Base-by-base conservation (phyloP, 2,888 invertebrate species). In the Cataglyphis albicans region DNA sequence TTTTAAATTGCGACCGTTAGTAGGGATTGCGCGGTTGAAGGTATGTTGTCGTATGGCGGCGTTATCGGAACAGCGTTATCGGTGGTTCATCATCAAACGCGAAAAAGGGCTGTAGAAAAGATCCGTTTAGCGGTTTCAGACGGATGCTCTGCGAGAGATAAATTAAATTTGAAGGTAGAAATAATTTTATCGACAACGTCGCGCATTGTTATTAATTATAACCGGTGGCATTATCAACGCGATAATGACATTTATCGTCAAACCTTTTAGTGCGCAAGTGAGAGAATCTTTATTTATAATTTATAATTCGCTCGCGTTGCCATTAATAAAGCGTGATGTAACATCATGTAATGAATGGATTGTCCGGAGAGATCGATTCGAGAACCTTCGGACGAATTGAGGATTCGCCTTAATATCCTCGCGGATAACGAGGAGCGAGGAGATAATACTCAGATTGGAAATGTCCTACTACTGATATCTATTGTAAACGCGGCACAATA, bases 1-100 rank as follows among this genome's bases (percentile, higher is more conserved):
- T 80, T 80, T 80, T 72, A 61, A 80, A 80, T 80, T 59, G 78
- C 32, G 35, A 44, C n/a, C 59, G 59, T 80, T 80, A 80, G 12
- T 32, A 7, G 72, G 44, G 59, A 80, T 72, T 35, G 72, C 72
- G 32, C 32, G 32, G 6, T 10, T 41, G 44, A 44, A 32, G 44
- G 59, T 72, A 59, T 55, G 70, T 65, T 67, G 44, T 80, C 35
- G 59, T 41, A 38, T 44, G 18, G 32, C 21, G 57, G 21, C 32
- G 12, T 78, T 78, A 70, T 70, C 70, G 32, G 35, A 29, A 21
- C 44, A 48, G 44, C 59, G 52, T 78, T 59, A 32, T 59, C 32
- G 32, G 5, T 44, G 67, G 25, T 67, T 57, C 25, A 44, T 70
- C 78, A 44, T 70, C 44, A n/a, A 44, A 25, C 72, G 5, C 21